Conservation (phyloP, 2,888 invertebrate genomes). For the Rhingia campestris region DNA sequence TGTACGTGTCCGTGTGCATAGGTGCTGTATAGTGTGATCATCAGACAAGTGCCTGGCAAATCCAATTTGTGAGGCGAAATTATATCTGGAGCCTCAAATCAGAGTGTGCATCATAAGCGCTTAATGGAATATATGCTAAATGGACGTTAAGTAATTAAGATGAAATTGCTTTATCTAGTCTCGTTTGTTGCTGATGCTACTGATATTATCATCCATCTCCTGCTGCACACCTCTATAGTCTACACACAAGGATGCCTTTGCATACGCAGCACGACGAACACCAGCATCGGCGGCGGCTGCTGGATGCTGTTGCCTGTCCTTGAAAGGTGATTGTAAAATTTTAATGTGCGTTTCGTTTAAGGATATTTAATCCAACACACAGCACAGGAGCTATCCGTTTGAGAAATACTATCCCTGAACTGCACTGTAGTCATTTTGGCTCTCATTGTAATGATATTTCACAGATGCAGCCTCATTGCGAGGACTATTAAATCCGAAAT, state of each 20-base stretch:
- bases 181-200: slow-evolving; percentile 14
- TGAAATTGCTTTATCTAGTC: slow-evolving; percentile 50
- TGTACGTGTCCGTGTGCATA: not conserved
- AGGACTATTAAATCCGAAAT: slow-evolving; percentile 37
- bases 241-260: not conserved
- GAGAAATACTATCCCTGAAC: slow-evolving; percentile 16
- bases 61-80: slow-evolving; percentile 54
- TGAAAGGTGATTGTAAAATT: slow-evolving; percentile 40
- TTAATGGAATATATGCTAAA: slow-evolving; percentile 63
- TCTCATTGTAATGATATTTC: slow-evolving; percentile 7
- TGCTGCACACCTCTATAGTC: not conserved
- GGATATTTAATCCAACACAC: slow-evolving; percentile 34
- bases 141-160: slow-evolving; percentile 65
- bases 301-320: slow-evolving; percentile 16
- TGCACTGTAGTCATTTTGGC: not conserved
- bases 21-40: slow-evolving; percentile 14
- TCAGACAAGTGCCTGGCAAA: slow-evolving; percentile 48
- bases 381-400: slow-evolving; percentile 33
- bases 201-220: not conserved
- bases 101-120: slow-evolving; percentile 50
- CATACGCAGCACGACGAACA: not conserved
- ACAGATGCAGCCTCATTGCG: slow-evolving; percentile 13
- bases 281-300: not conserved
- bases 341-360: slow-evolving; percentile 34
- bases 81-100: slow-evolving; percentile 27